Conservation (phyloP, 2,888 invertebrate species). For the Griposia aprilina region DNA sequence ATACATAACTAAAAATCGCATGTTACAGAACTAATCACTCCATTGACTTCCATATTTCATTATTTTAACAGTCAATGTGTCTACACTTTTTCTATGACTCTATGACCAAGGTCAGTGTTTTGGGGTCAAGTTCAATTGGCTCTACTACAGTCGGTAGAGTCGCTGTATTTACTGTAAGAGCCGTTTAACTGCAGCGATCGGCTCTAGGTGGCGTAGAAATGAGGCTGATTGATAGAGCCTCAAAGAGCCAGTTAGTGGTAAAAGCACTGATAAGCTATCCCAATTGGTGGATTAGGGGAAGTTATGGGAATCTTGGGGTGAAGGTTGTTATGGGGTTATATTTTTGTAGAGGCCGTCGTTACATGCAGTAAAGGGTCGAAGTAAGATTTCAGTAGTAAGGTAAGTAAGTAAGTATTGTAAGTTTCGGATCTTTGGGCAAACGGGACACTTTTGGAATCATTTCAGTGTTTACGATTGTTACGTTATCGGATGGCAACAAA, state of each 20-base stretch:
- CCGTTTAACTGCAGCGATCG: constrained; percentile 10
- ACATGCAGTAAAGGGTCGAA: not conserved
- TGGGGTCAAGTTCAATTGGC: constrained; percentile 52
- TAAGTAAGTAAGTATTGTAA: too few species aligned
- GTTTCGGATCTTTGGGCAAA: too few species aligned
- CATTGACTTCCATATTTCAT: constrained; percentile 27
- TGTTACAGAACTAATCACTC: constrained; percentile 20
- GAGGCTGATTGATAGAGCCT: not conserved
- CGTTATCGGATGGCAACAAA: too few species aligned
- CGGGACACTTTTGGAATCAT: too few species aligned
- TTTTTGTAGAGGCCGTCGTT: constrained; percentile 3
- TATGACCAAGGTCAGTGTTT: constrained; percentile 49
- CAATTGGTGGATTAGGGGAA: not conserved
- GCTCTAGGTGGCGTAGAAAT: constrained; percentile 9
- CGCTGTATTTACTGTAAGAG: constrained; percentile 30
- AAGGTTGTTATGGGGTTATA: not conserved
- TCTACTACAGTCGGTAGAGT: constrained; percentile 1
- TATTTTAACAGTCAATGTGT: constrained; percentile 5
- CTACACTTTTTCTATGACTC: constrained; percentile 7
- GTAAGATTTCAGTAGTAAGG: too few species aligned
- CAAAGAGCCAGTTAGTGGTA: constrained; percentile 6
- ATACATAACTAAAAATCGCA: too few species aligned
- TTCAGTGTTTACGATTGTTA: too few species aligned
- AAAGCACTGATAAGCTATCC: constrained; percentile 21
- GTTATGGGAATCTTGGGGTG: not conserved